A percentile compares a stretch with the other conserved stretches of the same genome.
These are phyloP conservation scores for Nymphicus hollandicus DNA, from an alignment of 2,113 vertebrate species.

Conservation along the genomic window DNA sequence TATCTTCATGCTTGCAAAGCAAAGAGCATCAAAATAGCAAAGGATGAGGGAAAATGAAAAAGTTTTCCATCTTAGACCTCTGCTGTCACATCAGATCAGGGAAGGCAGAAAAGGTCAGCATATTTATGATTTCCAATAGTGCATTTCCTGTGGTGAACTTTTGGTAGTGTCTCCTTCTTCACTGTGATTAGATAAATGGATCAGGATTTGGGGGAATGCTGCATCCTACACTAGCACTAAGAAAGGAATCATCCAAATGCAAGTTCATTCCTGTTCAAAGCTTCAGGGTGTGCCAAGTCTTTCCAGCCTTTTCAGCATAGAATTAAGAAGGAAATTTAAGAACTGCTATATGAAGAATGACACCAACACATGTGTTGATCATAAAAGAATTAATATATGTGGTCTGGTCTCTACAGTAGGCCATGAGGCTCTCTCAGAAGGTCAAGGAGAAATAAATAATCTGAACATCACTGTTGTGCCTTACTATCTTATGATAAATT, in stretches of 20 bases:
- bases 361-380: neutral
- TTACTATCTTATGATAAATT: neutral
- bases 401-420: neutral
- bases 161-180: neutral
- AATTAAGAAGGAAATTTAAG: neutral
- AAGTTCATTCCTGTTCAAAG: neutral
- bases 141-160: neutral
- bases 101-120: slow-evolving; percentile 8
- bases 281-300: neutral
- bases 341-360: neutral
- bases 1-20: neutral
- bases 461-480: neutral
- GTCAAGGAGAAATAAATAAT: neutral
- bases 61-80: neutral
- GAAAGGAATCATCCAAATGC: neutral
- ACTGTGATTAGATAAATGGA: neutral
- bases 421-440: neutral
- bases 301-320: neutral
- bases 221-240: neutral
- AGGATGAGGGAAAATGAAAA: neutral
- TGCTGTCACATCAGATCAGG: neutral
- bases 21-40: neutral
- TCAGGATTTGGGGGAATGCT: neutral
- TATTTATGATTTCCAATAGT: neutral
- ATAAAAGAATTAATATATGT: accelerated